These are phyloP conservation scores for Zaprionus obscuricornis DNA, from an alignment of 2,888 invertebrate species.

Conservation along the genomic window DNA sequence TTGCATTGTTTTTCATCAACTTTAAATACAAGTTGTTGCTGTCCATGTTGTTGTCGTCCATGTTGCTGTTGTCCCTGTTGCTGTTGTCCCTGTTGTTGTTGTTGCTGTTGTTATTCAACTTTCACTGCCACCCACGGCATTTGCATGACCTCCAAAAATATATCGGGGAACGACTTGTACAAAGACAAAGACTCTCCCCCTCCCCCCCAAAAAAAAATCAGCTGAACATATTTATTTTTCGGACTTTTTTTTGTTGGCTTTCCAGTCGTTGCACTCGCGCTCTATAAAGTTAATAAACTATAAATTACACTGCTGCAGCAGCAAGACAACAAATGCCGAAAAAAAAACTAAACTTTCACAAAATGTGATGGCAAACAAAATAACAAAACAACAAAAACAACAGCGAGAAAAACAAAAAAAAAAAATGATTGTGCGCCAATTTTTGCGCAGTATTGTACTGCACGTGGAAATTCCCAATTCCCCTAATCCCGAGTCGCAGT, in stretches of 20 bases:
- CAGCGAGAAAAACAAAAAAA: slow-evolving; percentile 15
- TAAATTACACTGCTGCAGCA: slow-evolving; percentile 60
- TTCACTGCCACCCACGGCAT: slow-evolving; percentile 73
- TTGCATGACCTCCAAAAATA: slow-evolving; percentile 68
- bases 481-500: slow-evolving; percentile 16
- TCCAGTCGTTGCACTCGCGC: slow-evolving; percentile 74
- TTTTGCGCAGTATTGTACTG: slow-evolving; percentile 59
- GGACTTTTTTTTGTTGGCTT: slow-evolving; percentile 24
- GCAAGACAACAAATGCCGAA: slow-evolving; percentile 61
- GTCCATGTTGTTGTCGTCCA: too few relatives aligned
- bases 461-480: slow-evolving; percentile 70
- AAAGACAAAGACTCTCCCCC: too few relatives aligned
- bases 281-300: slow-evolving; percentile 76
- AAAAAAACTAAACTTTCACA: slow-evolving; percentile 73
- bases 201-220: slow-evolving; percentile 25
- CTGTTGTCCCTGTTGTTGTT: too few relatives aligned
- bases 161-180: too few relatives aligned
- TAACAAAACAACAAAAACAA: neutral
- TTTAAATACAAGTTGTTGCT: too few relatives aligned
- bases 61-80: too few relatives aligned
- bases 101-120: slow-evolving; percentile 59
- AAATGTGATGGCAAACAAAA: slow-evolving; percentile 6
- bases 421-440: slow-evolving; percentile 59
- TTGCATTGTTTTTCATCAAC: too few relatives aligned
- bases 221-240: slow-evolving; percentile 15